These are phyloP conservation scores for Stenotaenia linearis DNA, from an alignment of 2,888 invertebrate genomes.

Conservation along the genomic window DNA sequence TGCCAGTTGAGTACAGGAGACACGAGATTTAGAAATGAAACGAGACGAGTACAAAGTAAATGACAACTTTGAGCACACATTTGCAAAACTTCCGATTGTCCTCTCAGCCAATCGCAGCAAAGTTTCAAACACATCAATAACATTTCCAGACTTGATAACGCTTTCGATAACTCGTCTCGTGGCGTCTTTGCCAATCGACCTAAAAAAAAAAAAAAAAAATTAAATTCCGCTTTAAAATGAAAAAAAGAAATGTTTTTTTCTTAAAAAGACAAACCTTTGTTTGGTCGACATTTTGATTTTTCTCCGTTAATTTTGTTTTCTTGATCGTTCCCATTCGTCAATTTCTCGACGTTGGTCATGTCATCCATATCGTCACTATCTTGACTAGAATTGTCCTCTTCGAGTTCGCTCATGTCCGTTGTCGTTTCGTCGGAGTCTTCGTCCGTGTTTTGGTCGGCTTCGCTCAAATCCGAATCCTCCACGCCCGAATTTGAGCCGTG, in stretches of 20 bases:
- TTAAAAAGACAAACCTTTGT: neutral
- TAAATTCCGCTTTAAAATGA: neutral
- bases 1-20: neutral
- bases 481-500: neutral
- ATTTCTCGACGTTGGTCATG: too few species aligned
- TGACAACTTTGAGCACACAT: neutral
- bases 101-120: neutral
- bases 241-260: neutral
- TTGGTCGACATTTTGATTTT: neutral
- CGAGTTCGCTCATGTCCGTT: neutral
- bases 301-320: neutral
- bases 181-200: neutral
- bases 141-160: neutral
- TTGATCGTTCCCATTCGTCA: neutral
- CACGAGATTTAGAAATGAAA: neutral
- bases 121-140: neutral
- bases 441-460: neutral
- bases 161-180: neutral
- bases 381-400: neutral
- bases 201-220: neutral
- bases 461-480: neutral
- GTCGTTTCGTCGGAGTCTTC: neutral
- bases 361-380: neutral
- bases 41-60: neutral
- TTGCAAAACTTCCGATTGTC: neutral